Base-by-base conservation (phyloP, 1,140 invertebrate genomes). In the Lepidotrigona ventralis region DNA sequence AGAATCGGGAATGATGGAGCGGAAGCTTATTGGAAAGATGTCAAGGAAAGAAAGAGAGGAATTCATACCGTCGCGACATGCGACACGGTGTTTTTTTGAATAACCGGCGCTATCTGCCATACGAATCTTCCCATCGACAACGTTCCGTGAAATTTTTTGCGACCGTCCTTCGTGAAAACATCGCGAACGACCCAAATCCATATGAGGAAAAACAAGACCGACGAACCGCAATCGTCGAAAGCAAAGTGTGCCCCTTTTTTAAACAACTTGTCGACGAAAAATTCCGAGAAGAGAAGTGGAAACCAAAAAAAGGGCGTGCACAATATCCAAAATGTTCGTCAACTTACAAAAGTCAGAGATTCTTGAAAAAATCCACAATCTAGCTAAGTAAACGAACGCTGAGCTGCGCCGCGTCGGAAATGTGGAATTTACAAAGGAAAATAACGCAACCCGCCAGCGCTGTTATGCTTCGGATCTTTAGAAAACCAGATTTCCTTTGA, bases 311-410 rank as follows among this genome's bases (percentile, higher is more conserved):
- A 76, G 60, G 23, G 23, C 5, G 17, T 23, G 29, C n/a, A n/a
- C n/a, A n/a, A n/a, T n/a, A n/a, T n/a, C n/a, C n/a, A n/a, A n/a
- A n/a, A n/a, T n/a, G n/a, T n/a, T 63, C 60, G 58, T n/a, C n/a
- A 21, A 66, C 8, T 53, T 66, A 17, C 19, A 53, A 39, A 26
- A 68, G 39, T 14, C 33, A 11, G 14, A 29, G 68, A 26, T 71
- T 79, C 78, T 54, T 54, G 68, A 79, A 79, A 79, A 71, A 79
- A 79, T 79, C 66, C 29, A 21, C 8, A 19, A 21, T 54, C 1
- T 68, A 54, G 53, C 54, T 60, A 79, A 79, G 71, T 79, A 79
- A 79, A 79, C 77, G 29, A 26, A 70, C 77, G n/a, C n/a, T n/a
- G n/a, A n/a, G n/a, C n/a, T n/a, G n/a, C n/a, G n/a, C n/a, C n/a